Percentiles rank a stretch among this genome's conserved stretches.
Conservation (phyloP, 2,797 vertebrate genomes). For the Danionella dracula region DNA sequence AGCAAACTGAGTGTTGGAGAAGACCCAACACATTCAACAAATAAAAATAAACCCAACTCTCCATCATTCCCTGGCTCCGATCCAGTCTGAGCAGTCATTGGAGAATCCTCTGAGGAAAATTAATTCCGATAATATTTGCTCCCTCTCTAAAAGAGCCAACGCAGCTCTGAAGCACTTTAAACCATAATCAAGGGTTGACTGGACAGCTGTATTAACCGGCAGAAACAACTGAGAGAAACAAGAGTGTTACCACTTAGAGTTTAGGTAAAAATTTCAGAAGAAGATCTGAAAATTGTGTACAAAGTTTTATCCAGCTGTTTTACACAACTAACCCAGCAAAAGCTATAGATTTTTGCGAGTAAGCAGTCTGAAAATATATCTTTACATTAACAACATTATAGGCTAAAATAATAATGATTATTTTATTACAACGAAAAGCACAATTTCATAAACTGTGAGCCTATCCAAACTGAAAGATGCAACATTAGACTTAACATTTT, state of each 20-base stretch:
- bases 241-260: no score
- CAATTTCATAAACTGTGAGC: not conserved
- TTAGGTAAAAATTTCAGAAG: no score
- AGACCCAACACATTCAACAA: slow-evolving; percentile 35
- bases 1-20: slow-evolving; percentile 43
- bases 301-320: no score
- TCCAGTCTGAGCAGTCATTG: slow-evolving; percentile 13
- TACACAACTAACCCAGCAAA: slow-evolving; percentile 11
- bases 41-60: slow-evolving; percentile 36
- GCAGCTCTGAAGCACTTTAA: no score
- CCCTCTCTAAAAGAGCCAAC: no score
- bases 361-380: slow-evolving; percentile 8
- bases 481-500: not conserved
- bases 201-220: no score
- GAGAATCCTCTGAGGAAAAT: not conserved
- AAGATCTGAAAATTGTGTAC: no score
- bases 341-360: slow-evolving; percentile 23
- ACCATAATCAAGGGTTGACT: no score
- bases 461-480: slow-evolving; percentile 1
- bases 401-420: no score
- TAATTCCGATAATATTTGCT: no score
- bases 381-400: no score
- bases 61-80: slow-evolving; percentile 24
- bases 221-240: no score
- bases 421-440: slow-evolving; percentile 1